Evolutionary conservation across 2,888 invertebrate species (phyloP).

Genomic region (Drosophila koepferae): DNA sequence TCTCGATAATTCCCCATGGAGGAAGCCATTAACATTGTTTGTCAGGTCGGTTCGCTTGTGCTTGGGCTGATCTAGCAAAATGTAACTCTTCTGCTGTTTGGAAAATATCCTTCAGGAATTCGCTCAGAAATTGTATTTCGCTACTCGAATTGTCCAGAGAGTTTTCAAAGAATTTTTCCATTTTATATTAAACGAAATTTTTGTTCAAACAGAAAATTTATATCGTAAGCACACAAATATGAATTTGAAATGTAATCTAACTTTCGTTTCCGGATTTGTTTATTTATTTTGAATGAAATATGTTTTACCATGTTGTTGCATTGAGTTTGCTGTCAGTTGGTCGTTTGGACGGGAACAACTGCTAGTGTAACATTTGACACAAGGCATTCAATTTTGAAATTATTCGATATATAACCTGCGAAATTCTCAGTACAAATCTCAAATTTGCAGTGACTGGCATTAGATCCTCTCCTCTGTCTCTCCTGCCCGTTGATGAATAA

Average conservation of each 20-base stretch:
- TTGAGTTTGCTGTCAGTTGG: conserved; percentile 30
- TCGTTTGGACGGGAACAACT: not conserved
- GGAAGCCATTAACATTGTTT: not conserved
- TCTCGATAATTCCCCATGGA: not conserved
- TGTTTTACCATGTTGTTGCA: not conserved
- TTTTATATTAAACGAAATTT: not conserved
- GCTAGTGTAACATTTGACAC: conserved; percentile 9
- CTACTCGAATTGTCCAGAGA: not conserved
- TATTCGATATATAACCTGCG: conserved; percentile 26
- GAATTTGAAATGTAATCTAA: not conserved
- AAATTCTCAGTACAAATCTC: conserved; percentile 39
- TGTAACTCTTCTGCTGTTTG: not conserved
- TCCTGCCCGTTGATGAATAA: conserved; percentile 12
- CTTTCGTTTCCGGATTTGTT: not conserved
- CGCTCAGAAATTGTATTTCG: not conserved
- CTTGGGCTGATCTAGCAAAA: not conserved
- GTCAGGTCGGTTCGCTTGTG: not conserved
- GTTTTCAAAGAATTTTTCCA: not conserved
- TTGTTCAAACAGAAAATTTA: not conserved
- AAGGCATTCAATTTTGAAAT: conserved; percentile 38
- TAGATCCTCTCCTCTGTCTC: conserved; percentile 1
- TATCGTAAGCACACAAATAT: not conserved
- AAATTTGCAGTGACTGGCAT: conserved; percentile 42
- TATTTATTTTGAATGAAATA: no score
- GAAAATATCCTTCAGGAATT: not conserved